Evolutionary conservation across 2,888 invertebrate species (phyloP).

Genomic region (Standfussiana lucernea): DNA sequence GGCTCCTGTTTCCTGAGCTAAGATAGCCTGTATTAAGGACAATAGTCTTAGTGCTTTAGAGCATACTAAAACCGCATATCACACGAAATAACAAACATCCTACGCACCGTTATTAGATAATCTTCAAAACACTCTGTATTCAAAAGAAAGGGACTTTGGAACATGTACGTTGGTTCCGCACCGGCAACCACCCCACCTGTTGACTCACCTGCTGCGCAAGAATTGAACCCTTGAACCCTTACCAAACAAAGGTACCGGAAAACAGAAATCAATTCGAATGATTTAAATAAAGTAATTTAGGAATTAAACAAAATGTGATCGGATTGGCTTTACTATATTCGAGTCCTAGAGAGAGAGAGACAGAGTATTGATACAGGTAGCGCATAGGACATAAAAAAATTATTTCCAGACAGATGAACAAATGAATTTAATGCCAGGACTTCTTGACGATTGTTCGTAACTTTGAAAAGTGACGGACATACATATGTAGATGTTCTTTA

Average conservation of each 20-base stretch:
- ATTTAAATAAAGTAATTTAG: slow-evolving; percentile 9
- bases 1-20: not conserved
- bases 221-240: slow-evolving; percentile 70
- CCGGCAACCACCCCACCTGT: slow-evolving; percentile 87
- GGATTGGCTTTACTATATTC: not conserved
- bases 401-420: not conserved
- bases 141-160: slow-evolving; percentile 68
- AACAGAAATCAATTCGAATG: slow-evolving; percentile 42
- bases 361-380: not conserved
- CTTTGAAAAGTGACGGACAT: too few relatives aligned
- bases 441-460: too few relatives aligned
- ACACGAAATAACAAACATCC: not conserved
- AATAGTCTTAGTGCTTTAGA: not conserved
- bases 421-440: not conserved
- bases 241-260: slow-evolving; percentile 40
- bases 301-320: not conserved
- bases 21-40: not conserved
- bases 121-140: slow-evolving; percentile 41
- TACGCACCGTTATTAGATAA: slow-evolving; percentile 33
- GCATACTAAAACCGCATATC: not conserved
- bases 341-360: not conserved
- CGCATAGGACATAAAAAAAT: not conserved
- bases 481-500: too few relatives aligned
- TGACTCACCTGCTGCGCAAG: slow-evolving; percentile 86
- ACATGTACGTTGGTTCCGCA: slow-evolving; percentile 81